Percentiles rank a stretch among this genome's conserved stretches.
Conservation (phyloP, 1,140 invertebrate genomes). For the Drosophila lowei region DNA sequence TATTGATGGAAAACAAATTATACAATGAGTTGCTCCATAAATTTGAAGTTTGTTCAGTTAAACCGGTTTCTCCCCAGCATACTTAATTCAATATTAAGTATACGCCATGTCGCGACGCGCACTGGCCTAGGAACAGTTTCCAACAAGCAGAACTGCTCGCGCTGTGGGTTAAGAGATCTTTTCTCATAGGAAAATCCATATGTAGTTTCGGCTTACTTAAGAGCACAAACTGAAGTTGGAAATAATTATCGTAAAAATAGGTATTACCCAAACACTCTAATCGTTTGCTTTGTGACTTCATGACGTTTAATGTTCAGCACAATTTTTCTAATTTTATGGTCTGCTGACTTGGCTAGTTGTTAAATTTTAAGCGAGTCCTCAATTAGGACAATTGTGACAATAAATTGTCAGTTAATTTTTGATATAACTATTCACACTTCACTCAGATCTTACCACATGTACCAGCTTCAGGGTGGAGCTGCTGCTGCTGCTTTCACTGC, state of each 20-base stretch:
- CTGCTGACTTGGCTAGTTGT: conserved; percentile 13
- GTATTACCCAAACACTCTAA: background rate
- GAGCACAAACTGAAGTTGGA: background rate
- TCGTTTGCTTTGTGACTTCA: conserved; percentile 1
- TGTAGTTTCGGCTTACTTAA: background rate
- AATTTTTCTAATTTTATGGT: conserved; percentile 39
- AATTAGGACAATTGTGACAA: conserved; percentile 1
- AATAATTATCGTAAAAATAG: too few species aligned
- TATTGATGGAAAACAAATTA: conserved; percentile 24
- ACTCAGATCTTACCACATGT: conserved; percentile 59
- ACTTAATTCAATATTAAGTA: conserved; percentile 49
- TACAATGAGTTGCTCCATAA: conserved; percentile 21
- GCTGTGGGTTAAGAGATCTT: conserved; percentile 1
- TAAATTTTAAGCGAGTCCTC: conserved; percentile 11
- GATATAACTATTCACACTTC: too few species aligned
- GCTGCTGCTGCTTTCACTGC: conserved; percentile 4
- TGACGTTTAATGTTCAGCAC: conserved; percentile 8
- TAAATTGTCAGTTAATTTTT: background rate
- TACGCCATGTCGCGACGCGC: conserved; percentile 34
- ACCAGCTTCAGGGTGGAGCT: conserved; percentile 58
- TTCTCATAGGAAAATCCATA: background rate
- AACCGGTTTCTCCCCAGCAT: conserved; percentile 50
- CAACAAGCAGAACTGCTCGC: background rate
- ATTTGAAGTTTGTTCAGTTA: conserved; percentile 23
- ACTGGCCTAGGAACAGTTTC: conserved; percentile 23